Evolutionary conservation across 2,113 vertebrate species (phyloP).

Genomic region (Salvelinus fontinalis): DNA sequence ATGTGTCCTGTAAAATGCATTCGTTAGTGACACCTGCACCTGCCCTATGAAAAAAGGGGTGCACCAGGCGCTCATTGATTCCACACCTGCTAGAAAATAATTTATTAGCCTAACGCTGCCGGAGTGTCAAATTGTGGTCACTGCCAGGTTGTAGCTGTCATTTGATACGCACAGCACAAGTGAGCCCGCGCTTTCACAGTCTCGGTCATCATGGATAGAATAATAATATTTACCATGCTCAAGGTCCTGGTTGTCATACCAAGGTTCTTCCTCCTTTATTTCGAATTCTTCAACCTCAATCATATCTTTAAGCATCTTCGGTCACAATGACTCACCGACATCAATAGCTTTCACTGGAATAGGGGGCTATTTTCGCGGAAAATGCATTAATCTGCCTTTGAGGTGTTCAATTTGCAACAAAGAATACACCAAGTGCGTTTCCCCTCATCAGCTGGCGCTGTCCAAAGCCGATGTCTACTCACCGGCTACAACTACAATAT

Average conservation of each 20-base stretch:
- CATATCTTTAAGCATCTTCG: slow-evolving; percentile 71
- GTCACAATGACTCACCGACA: background rate
- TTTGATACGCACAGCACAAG: no score
- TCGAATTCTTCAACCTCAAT: slow-evolving; percentile 76
- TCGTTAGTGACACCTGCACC: no score
- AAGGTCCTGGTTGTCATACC: slow-evolving; percentile 76
- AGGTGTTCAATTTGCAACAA: background rate
- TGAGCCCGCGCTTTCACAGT: no score
- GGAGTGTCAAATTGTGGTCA: no score
- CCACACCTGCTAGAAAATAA: no score
- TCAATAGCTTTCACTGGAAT: background rate
- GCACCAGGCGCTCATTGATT: no score
- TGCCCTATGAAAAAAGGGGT: no score
- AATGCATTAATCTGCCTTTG: background rate
- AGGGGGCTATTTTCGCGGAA: background rate
- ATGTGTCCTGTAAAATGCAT: no score
- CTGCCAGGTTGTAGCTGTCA: no score
- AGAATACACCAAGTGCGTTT: background rate
- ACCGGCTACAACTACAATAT: background rate
- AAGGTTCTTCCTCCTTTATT: slow-evolving; percentile 74
- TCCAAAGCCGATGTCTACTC: background rate
- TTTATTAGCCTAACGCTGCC: no score
- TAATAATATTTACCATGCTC: slow-evolving; percentile 64
- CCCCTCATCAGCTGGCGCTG: background rate
- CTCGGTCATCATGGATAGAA: background rate